Base-by-base conservation (phyloP, 2,113 vertebrate species). In the Nettapus auritus region DNA sequence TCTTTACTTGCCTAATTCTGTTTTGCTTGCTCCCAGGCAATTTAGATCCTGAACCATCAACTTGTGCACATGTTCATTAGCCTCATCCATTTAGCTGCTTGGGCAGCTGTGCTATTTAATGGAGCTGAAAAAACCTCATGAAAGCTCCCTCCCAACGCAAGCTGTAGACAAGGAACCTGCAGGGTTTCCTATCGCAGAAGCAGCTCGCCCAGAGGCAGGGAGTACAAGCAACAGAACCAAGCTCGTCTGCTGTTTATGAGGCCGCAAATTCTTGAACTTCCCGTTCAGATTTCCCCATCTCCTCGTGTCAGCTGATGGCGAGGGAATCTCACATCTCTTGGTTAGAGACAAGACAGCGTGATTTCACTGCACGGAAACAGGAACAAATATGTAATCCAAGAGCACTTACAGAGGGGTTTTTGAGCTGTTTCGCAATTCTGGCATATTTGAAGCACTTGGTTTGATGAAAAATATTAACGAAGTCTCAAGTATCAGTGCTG, bases 11-110 rank as follows among this genome's bases (percentile, higher is more conserved):
- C 73, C 78, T 93, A 73, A 89, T 92, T 90, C 94, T 94, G 90
- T 73, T 91, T 95, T 77, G 21, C 92, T 95, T 82, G 63, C 92
- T 96, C 82, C 25, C 81, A 66, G 81, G 90, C 86, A 93, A 87
- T 91, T 68, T 85, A 92, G 95, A 74, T 94, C 89, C 93, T 86
- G 92, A 96, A 81, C 94, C 92, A 75, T 67, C 83, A 74, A 91
- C 82, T 52, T 33, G 70, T n/a, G 75, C 86, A 86, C 80, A 29
- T 59, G 83, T 92, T 90, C 96, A 92, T 95, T 60, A 94, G 69
- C 88, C 36, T 70, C 89, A 70, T 91, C 93, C 89, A 80, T 92
- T 91, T 87, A 91, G 94, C 91, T 81, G 93, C 89, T 44, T 82
- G 93, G 94, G 91, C 93, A 94, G 86, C 95, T 94, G 62, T 36